A percentile compares a stretch with the other conserved stretches of the same genome.
These are phyloP conservation scores for Xiphorhynchus elegans DNA, from an alignment of 2,113 vertebrate species.

Conservation along the genomic window DNA sequence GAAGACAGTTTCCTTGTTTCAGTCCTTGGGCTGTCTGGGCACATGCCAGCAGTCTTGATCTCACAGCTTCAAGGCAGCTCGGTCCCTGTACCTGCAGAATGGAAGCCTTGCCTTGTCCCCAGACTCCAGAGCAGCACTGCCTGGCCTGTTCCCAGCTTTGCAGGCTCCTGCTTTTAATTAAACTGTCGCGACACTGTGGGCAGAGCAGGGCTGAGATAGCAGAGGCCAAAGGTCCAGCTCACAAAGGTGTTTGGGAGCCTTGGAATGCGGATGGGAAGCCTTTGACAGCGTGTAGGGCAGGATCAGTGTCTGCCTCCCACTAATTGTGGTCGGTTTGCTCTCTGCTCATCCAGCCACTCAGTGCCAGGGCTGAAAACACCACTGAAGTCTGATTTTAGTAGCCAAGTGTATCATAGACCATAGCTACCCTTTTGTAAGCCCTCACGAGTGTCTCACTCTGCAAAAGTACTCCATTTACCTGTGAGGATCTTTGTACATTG, in stretches of 20 bases:
- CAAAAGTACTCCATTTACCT: neutral
- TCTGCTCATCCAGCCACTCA: rapidly evolving
- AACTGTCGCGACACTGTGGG: neutral
- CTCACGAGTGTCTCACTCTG: rapidly evolving
- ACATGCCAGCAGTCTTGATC: neutral
- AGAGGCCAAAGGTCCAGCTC: neutral
- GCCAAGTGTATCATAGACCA: neutral
- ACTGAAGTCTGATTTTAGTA: neutral
- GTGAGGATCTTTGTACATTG: neutral
- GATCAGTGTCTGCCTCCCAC: neutral
- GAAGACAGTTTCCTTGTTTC: neutral
- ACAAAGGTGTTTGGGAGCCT: neutral
- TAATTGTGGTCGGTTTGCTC: neutral
- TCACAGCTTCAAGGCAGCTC: rapidly evolving
- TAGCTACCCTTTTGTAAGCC: neutral
- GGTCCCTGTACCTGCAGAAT: rapidly evolving
- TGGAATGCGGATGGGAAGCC: neutral
- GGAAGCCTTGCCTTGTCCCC: neutral
- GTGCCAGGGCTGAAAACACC: neutral
- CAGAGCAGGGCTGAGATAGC: neutral
- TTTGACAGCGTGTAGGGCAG: rapidly evolving
- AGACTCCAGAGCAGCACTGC: neutral
- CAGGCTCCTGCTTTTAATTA: slow-evolving; percentile 36
- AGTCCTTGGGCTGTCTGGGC: neutral
- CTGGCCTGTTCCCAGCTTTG: neutral